These are phyloP conservation scores for Pyrrhia umbra DNA, from an alignment of 2,888 invertebrate genomes.

Conservation along the genomic window DNA sequence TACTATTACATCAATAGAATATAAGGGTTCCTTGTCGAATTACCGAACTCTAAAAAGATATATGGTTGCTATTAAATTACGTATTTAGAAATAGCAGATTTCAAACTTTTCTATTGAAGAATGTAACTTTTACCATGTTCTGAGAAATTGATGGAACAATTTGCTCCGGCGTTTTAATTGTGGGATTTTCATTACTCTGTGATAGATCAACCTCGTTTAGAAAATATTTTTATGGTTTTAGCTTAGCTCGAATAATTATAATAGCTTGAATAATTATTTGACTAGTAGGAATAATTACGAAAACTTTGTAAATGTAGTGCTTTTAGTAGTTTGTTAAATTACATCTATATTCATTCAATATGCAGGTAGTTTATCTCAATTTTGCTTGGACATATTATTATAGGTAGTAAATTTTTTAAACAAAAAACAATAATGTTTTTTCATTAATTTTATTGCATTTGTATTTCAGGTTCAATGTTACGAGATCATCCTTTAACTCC, in stretches of 20 bases:
- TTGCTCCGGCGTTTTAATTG: too few relatives aligned
- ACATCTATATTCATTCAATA: background rate
- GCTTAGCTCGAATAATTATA: background rate
- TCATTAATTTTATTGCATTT: slow-evolving; percentile 34
- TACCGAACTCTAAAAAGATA: too few relatives aligned
- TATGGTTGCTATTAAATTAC: too few relatives aligned
- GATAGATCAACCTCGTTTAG: background rate
- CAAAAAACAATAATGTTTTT: background rate
- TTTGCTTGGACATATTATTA: slow-evolving; percentile 15
- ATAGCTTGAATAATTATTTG: background rate
- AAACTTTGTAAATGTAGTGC: background rate
- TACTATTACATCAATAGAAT: background rate
- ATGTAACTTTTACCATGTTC: too few relatives aligned
- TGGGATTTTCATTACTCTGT: background rate
- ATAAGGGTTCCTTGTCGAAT: too few relatives aligned
- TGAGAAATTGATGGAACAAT: too few relatives aligned
- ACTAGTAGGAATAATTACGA: background rate
- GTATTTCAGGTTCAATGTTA: slow-evolving; percentile 86
- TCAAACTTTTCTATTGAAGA: too few relatives aligned
- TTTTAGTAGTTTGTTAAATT: background rate
- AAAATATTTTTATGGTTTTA: background rate
- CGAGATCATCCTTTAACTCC: slow-evolving; percentile 88
- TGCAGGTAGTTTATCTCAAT: background rate
- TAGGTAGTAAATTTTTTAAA: background rate
- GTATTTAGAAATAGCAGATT: too few relatives aligned